Evolutionary conservation across 2,113 vertebrate genomes (phyloP).

Genomic region (Prunella fulvescens): DNA sequence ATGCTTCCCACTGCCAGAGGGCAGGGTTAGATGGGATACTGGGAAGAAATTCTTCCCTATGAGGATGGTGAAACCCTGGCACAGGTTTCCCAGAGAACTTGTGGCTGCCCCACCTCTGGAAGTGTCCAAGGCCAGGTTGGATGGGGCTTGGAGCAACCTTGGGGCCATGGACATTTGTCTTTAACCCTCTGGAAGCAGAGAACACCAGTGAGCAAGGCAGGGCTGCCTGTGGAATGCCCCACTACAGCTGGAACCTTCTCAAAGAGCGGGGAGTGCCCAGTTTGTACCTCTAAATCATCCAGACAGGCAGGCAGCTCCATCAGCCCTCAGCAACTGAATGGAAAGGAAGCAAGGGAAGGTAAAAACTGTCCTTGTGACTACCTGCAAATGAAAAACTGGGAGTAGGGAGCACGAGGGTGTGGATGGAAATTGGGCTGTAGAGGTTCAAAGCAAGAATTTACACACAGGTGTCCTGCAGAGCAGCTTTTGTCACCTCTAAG

Average conservation of each 20-base stretch:
- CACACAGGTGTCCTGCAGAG: background rate
- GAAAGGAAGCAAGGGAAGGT: background rate
- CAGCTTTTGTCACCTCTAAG: background rate
- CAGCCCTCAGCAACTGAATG: background rate
- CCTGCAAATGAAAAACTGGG: background rate
- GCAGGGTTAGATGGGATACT: background rate
- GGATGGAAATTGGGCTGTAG: background rate
- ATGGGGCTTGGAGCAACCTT: background rate
- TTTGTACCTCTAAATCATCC: background rate
- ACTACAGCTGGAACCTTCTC: background rate
- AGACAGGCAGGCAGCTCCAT: background rate
- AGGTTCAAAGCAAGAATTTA: background rate
- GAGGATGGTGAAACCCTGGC: background rate
- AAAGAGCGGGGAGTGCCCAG: background rate
- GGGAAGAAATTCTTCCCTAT: background rate
- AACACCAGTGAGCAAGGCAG: background rate
- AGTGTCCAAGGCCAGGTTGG: background rate
- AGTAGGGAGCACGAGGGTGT: background rate
- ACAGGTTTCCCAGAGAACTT: background rate
- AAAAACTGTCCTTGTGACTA: background rate
- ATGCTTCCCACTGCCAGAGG: background rate
- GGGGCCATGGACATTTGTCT: background rate
- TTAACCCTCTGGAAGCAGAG: background rate
- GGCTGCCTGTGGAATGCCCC: background rate
- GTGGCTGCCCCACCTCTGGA: background rate